Base-by-base conservation (phyloP, 1,140 invertebrate genomes). In the Achatina immaculata region DNA sequence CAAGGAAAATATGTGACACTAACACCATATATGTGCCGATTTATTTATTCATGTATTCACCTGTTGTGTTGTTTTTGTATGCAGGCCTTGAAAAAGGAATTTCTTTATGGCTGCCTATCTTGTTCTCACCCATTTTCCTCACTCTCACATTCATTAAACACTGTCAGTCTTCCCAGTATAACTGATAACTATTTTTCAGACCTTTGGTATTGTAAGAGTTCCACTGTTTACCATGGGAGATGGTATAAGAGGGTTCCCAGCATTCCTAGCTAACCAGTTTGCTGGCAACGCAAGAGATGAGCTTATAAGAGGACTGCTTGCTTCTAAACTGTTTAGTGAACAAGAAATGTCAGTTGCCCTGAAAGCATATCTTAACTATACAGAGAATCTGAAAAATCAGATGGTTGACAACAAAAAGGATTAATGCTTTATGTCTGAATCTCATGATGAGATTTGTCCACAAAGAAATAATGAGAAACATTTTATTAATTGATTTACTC, bases 221-320 rank as follows among this genome's bases (percentile, higher is more conserved):
- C 93, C 93, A 0, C 85, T 94, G 0, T 93, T 91, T 85, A 93
- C 92, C 6, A 92, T 94, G 92, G 82, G 85, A 16, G 93, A 93
- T 88, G 90, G 90, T 24, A 89, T 89, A 51, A 78, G 91, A 83
- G 93, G 93, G 21, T 90, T 94, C 43, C 93, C 93, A 69, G 90
- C 91, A 1, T 93, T 93, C 86, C 86, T 94, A 0, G 88, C 89
- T 36, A 91, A 93, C 80, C 85, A 89, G n/a, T 94, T 93, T 87
- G 90, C 91, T 71, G 92, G 92, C 16, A 92, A 91, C 84, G 89
- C 93, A 24, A 88, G 90, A 78, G 81, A 91, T 31, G 92, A 93
- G 85, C 84, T 93, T 0, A 55, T 93, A 0, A 68, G 84, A 62
- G 86, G 83, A 0, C 66, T 92, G 28, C 31, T 80, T 65, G 65